A percentile compares a stretch with the other conserved stretches of the same genome.
phyloP scores from a whole-genome alignment of 2,888 invertebrate genomes.

The Ceratothoa steindachneri region DNA sequence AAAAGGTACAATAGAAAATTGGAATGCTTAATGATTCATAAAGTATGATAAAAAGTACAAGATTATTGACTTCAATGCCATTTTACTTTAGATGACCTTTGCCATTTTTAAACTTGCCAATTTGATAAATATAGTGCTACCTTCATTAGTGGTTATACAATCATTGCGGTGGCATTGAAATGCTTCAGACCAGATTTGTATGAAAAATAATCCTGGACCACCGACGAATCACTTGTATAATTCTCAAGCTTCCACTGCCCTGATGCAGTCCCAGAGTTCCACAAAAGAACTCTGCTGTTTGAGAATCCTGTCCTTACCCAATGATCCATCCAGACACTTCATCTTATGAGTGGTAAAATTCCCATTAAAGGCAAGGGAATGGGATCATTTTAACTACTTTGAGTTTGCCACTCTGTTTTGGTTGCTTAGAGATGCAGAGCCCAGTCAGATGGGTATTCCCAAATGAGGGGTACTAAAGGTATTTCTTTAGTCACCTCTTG shows the following conservation, averaged over 20 bases:
- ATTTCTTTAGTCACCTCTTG: background rate
- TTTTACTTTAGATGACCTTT: no score
- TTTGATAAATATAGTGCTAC: no score
- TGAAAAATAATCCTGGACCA: background rate
- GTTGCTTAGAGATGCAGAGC: background rate
- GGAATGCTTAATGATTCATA: no score
- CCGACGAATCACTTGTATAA: background rate
- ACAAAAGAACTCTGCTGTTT: background rate
- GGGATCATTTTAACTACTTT: background rate
- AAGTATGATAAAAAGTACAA: no score
- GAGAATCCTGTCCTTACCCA: no score
- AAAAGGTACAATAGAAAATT: no score
- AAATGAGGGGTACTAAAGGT: background rate
- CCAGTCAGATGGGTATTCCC: background rate
- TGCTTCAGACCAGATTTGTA: no score
- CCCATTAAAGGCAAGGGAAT: background rate
- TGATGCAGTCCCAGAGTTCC: background rate
- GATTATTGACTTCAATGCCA: no score
- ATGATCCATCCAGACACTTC: background rate
- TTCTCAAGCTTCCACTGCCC: background rate
- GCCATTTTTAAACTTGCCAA: no score
- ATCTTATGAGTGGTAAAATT: background rate
- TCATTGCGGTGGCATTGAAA: background rate
- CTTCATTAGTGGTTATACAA: background rate
- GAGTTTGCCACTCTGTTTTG: background rate